A percentile compares a stretch with the other conserved stretches of the same genome.
Evolutionary conservation across 1,140 invertebrate species (phyloP).

Genomic region (Lucilia cuprina): DNA sequence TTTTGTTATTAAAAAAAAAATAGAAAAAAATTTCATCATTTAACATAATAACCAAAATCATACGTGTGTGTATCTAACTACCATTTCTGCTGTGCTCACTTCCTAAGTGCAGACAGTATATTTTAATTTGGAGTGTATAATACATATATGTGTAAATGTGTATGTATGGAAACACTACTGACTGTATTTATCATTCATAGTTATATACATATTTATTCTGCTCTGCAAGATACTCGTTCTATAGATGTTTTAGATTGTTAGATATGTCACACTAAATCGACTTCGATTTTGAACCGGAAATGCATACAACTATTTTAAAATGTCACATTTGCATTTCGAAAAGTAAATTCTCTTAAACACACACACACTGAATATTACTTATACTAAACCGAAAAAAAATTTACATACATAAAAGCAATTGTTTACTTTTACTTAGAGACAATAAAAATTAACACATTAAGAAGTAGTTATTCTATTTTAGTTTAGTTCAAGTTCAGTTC

Average conservation of each 20-base stretch:
- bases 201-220: too few species aligned
- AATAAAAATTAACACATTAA: not conserved
- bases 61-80: not conserved
- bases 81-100: not conserved
- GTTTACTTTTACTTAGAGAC: too few species aligned
- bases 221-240: not conserved
- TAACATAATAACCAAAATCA: not conserved
- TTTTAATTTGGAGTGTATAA: too few species aligned
- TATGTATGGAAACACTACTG: not conserved
- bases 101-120: not conserved
- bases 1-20: not conserved
- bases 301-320: conserved; percentile 7
- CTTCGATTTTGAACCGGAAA: conserved; percentile 17
- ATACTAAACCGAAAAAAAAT: not conserved
- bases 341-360: not conserved
- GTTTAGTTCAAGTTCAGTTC: too few species aligned
- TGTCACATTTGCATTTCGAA: conserved; percentile 1
- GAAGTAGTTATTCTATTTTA: too few species aligned
- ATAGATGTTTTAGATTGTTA: not conserved
- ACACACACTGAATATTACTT: not conserved
- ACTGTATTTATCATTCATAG: not conserved
- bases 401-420: not conserved
- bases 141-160: too few species aligned
- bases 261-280: conserved; percentile 14
- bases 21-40: not conserved